Evolutionary conservation across 2,888 invertebrate species (phyloP), one percentile per base, ranked within the genome.

Genomic region (Meliscaeva auricollis): DNA sequence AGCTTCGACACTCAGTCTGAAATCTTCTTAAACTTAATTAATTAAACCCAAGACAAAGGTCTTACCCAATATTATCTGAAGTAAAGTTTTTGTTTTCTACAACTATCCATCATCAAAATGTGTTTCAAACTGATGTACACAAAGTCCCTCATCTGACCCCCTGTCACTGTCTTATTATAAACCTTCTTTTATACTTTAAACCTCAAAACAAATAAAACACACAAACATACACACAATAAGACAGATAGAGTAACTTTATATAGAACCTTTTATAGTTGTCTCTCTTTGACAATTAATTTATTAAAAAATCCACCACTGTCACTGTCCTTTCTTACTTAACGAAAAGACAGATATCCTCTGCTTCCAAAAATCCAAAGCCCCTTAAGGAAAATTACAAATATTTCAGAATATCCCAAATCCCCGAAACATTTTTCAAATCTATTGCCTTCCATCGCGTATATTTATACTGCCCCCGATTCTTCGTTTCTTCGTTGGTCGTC

Each of bases 351-450:
- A 83, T 79, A 84, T 79, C 79, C 77, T 58, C 15, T 52, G 69
- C 66, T 66, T 75, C 38, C 62, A 66, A 64, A 58, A 66, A 64
- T 79, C 78, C 70, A 62, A 79, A 83, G 48, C 62, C 62, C 60
- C 69, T 66, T 74, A 38, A 70, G 26, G 69, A 79, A 84, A 75
- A 83, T 79, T 79, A 70, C 84, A 84, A 85, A 85, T 85, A 81
- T 81, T 85, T 77, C 73, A 81, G 72, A 81, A 81, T 76, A 85
- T 77, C 69, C 73, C 68, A 76, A 85, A 85, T 80, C 80, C 80
- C 84, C 35, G 50, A 77, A 81, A 69, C 76, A 85, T 85, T 81
- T 85, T 80, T 85, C 76, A 80, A 77, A 85, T 77, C 69, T 66
- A 66, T 60, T 32, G 44, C 66, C 64, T 54, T 30, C 41, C 58